Percentiles rank a stretch among this genome's conserved stretches.
phyloP scores from a whole-genome alignment of 2,113 vertebrate species.

The Corythoichthys haematopterus region DNA sequence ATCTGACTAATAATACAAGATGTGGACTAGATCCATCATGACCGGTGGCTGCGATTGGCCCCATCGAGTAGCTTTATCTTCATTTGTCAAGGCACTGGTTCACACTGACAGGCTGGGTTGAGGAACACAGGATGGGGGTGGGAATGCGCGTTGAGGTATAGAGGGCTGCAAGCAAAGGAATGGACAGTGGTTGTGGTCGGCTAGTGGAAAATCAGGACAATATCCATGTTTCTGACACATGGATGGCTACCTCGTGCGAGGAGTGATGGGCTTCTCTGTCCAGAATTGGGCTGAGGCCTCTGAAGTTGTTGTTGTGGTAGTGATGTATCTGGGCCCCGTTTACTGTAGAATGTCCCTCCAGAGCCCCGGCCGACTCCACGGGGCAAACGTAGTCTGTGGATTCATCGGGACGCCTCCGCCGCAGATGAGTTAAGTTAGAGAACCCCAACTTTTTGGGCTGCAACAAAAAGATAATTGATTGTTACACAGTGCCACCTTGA shows the following conservation, averaged over 20 bases:
- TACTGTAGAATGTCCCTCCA: background rate
- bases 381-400: constrained; percentile 92
- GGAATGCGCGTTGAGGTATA: constrained; percentile 51
- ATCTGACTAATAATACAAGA: constrained; percentile 24
- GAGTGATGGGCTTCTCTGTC: constrained; percentile 74
- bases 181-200: constrained; percentile 25
- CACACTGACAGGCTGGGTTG: constrained; percentile 11
- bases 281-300: constrained; percentile 73
- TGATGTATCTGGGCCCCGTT: constrained; percentile 73
- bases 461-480: constrained; percentile 25
- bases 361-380: constrained; percentile 64
- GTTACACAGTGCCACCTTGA: background rate
- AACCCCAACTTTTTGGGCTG: constrained; percentile 94
- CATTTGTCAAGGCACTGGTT: constrained; percentile 46
- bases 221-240: constrained; percentile 8
- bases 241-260: constrained; percentile 83
- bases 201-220: constrained; percentile 17
- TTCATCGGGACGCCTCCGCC: constrained; percentile 86
- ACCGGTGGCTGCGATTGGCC: constrained; percentile 5
- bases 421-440: constrained; percentile 86
- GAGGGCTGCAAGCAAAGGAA: constrained; percentile 70
- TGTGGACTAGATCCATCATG: constrained; percentile 4
- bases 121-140: constrained; percentile 16
- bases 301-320: constrained; percentile 56
- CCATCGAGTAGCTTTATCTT: constrained; percentile 9